phyloP scores from a whole-genome alignment of 2,888 invertebrate genomes.

The Drosophila diplacantha region DNA sequence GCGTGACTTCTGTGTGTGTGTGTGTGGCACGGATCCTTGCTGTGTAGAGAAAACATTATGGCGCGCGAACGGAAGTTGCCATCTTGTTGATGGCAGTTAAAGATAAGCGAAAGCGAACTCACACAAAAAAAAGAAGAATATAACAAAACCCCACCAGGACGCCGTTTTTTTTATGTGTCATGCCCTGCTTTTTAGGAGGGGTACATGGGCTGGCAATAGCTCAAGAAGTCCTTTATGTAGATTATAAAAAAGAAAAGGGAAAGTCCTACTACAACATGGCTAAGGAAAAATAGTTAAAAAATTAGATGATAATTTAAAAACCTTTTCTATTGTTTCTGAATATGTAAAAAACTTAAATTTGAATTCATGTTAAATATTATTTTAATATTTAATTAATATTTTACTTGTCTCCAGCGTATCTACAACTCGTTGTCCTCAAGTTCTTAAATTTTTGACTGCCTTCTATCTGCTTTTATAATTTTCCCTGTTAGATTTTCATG shows the following conservation, averaged over 20 bases:
- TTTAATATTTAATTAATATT: background rate
- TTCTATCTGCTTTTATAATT: conserved; percentile 30
- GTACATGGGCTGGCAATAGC: background rate
- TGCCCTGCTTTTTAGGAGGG: conserved; percentile 22
- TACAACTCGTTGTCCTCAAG: background rate
- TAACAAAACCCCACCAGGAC: conserved; percentile 34
- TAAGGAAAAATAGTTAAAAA: no score
- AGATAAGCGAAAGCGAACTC: conserved; percentile 69
- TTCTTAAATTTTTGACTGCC: conserved; percentile 1
- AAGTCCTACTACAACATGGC: background rate
- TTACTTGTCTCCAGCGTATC: background rate
- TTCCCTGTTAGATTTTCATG: conserved; percentile 57
- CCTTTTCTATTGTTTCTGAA: background rate
- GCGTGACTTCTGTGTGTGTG: conserved; percentile 58
- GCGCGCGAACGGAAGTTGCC: conserved; percentile 78
- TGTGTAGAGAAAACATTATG: conserved; percentile 73
- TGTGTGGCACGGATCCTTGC: conserved; percentile 44
- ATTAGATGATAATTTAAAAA: background rate
- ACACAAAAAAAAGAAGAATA: conserved; percentile 29
- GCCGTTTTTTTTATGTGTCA: conserved; percentile 39
- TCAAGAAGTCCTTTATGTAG: rapidly evolving
- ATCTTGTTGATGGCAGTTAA: conserved; percentile 78
- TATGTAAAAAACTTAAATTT: background rate
- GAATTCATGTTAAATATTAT: background rate
- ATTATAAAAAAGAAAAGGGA: background rate